Evolutionary conservation across 2,888 invertebrate species (phyloP).

Genomic region (Acleris laterana): DNA sequence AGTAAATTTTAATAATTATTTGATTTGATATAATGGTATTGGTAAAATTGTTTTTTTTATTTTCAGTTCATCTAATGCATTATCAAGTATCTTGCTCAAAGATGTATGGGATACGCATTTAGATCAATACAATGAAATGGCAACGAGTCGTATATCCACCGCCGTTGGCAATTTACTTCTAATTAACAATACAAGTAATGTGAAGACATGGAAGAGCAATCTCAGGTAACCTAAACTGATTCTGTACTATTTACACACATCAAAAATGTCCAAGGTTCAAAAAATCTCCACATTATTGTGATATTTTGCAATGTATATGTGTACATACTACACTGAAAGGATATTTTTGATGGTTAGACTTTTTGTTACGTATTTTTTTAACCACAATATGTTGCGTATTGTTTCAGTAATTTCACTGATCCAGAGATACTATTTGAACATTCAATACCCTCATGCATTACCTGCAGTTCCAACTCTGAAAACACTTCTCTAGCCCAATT

Average conservation of each 20-base stretch:
- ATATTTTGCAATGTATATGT: no score
- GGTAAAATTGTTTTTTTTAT: background rate
- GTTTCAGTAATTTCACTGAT: conserved; percentile 61
- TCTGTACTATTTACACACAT: background rate
- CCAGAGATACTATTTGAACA: conserved; percentile 55
- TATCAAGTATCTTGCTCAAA: conserved; percentile 56
- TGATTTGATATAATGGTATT: no score
- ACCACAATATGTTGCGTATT: background rate
- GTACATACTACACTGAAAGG: no score
- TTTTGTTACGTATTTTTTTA: no score
- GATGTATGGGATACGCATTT: conserved; percentile 56
- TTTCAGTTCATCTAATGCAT: conserved; percentile 60
- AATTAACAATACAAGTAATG: conserved; percentile 49
- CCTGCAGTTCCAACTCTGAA: conserved; percentile 46
- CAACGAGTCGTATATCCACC: conserved; percentile 49
- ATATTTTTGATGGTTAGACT: no score
- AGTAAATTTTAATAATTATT: no score
- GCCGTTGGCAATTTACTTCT: conserved; percentile 50
- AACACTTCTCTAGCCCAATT: conserved; percentile 46
- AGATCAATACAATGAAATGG: conserved; percentile 46
- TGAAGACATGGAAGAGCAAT: conserved; percentile 60
- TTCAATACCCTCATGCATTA: conserved; percentile 51
- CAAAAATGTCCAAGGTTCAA: background rate
- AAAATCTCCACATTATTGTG: no score
- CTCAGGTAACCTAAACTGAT: conserved; percentile 51